Conservation (phyloP, 92 coral and sea anemone species). For the Parazoanthus darwini region DNA sequence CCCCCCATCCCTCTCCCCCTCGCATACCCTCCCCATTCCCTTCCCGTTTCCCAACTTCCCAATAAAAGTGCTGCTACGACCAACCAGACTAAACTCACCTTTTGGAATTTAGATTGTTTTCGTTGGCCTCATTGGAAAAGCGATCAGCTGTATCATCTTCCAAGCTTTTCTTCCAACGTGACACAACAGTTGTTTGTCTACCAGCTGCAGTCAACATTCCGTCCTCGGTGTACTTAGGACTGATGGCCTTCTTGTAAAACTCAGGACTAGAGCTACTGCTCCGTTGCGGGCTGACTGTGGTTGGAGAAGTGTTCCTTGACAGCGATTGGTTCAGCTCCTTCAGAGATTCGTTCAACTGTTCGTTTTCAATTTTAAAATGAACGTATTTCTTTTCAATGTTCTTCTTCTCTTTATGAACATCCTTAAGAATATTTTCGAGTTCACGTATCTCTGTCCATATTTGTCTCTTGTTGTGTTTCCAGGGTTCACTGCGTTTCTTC, state of each 20-base stretch:
- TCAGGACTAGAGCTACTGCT: slow-evolving; percentile 8
- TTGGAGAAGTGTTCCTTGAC: slow-evolving; percentile 4
- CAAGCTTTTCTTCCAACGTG: slow-evolving; percentile 33
- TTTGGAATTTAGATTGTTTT: not conserved
- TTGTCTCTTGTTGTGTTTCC: slow-evolving; percentile 85
- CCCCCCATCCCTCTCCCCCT: too few species aligned
- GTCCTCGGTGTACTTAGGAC: slow-evolving; percentile 6
- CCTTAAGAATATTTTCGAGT: slow-evolving; percentile 89
- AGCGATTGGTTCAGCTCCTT: slow-evolving; percentile 33
- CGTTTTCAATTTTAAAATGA: slow-evolving; percentile 76
- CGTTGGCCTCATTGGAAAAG: not conserved
- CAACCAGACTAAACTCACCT: slow-evolving; percentile 10
- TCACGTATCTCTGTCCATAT: slow-evolving; percentile 93
- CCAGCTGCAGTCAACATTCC: not conserved
- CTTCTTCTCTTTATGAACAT: slow-evolving; percentile 88
- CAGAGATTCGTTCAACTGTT: slow-evolving; percentile 55
- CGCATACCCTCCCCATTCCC: too few species aligned
- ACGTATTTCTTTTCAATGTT: slow-evolving; percentile 91
- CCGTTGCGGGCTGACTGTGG: not conserved
- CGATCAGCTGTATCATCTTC: slow-evolving; percentile 24
- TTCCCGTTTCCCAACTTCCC: too few species aligned
- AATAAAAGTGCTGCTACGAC: too few species aligned
- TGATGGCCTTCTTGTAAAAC: not conserved
- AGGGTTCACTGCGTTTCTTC: slow-evolving; percentile 52
- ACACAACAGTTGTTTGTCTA: slow-evolving; percentile 12